Evolutionary conservation across 2,113 vertebrate species (phyloP).

Genomic region (Meles meles): DNA sequence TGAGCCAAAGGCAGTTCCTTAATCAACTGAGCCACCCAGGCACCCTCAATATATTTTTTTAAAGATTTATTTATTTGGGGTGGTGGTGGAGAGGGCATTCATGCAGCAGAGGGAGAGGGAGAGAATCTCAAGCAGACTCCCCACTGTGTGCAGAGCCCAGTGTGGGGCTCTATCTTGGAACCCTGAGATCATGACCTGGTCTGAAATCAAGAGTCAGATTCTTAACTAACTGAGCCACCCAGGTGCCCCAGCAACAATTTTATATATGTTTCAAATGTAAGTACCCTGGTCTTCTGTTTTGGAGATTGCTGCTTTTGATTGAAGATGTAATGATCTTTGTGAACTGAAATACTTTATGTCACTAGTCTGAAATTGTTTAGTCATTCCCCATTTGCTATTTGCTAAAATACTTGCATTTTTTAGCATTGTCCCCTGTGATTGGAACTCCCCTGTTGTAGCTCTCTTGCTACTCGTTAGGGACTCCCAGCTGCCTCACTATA

Average conservation of each 20-base stretch:
- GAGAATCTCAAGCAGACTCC: neutral
- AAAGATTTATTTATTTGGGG: neutral
- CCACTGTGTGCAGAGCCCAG: neutral
- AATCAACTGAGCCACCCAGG: too few relatives aligned
- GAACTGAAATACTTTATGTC: neutral
- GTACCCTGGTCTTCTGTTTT: neutral
- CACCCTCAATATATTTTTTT: neutral
- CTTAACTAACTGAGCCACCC: neutral
- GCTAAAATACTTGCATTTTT: neutral
- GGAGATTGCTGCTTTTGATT: neutral
- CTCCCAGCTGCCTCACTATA: rapidly evolving
- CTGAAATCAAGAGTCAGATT: neutral
- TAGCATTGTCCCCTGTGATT: neutral
- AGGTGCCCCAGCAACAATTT: neutral
- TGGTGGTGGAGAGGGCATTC: rapidly evolving
- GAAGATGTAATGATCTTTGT: neutral
- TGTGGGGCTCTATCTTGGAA: neutral
- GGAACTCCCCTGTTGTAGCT: neutral
- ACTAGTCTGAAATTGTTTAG: neutral
- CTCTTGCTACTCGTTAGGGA: neutral
- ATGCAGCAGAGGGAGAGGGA: neutral
- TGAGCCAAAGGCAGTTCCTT: too few relatives aligned
- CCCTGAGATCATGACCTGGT: neutral
- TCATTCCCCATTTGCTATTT: neutral
- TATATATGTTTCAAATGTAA: neutral